These are phyloP conservation scores for Nannoperca obscura DNA, from an alignment of 2,797 vertebrate species.

Conservation along the genomic window DNA sequence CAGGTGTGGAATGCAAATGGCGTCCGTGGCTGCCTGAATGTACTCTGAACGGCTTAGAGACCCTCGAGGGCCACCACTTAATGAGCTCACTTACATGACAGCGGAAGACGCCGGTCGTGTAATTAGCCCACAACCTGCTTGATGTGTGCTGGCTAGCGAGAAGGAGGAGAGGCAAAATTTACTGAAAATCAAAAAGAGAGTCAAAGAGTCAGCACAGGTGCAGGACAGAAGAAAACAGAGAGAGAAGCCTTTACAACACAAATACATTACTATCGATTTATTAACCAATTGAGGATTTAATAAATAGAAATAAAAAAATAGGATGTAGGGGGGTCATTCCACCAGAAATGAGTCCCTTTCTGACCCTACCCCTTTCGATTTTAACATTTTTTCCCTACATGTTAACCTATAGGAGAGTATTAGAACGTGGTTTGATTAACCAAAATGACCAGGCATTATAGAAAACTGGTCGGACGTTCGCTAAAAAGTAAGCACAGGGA, in stretches of 20 bases:
- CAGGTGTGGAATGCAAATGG: slow-evolving; percentile 63
- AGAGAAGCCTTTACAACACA: not conserved
- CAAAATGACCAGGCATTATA: no score
- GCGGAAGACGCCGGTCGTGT: slow-evolving; percentile 26
- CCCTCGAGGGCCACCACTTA: slow-evolving; percentile 49
- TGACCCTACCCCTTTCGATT: no score
- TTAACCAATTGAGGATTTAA: not conserved
- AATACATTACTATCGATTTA: not conserved
- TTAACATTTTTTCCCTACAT: no score
- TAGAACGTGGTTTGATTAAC: no score
- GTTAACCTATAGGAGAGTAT: no score
- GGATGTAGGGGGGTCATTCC: not conserved
- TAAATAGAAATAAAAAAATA: not conserved
- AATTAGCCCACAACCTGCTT: slow-evolving; percentile 46
- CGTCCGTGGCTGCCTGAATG: slow-evolving; percentile 26
- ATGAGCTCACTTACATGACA: slow-evolving; percentile 64
- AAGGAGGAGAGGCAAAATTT: not conserved
- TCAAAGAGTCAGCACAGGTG: not conserved
- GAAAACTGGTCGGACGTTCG: no score
- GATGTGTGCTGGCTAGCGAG: not conserved
- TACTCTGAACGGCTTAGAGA: slow-evolving; percentile 39
- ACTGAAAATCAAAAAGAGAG: not conserved
- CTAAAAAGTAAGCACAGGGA: not conserved
- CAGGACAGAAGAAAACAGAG: not conserved
- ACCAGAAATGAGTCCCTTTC: no score